Evolutionary conservation across 2,888 invertebrate species (phyloP).

Genomic region (Drosophila subsilvestris): DNA sequence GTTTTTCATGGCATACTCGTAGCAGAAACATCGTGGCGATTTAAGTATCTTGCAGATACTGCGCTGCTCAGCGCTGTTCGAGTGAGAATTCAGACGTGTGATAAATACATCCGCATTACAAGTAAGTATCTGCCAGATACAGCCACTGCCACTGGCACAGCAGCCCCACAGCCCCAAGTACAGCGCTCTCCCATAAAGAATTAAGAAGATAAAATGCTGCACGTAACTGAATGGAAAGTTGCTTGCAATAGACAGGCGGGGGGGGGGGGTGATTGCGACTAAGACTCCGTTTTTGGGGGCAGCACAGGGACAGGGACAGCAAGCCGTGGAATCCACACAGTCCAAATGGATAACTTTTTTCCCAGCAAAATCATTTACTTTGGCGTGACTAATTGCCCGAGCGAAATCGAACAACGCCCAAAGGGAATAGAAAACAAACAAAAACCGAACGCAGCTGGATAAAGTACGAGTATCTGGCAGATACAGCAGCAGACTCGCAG

Average conservation of each 20-base stretch:
- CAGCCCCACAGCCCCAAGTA: constrained; percentile 46
- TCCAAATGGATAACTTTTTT: constrained; percentile 28
- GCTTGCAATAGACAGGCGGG: constrained; percentile 26
- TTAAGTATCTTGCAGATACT: constrained; percentile 70
- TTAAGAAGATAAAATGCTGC: constrained; percentile 35
- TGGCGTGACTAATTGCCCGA: constrained; percentile 76
- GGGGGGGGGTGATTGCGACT: constrained; percentile 4
- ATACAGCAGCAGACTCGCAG: constrained; percentile 24
- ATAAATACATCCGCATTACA: constrained; percentile 80
- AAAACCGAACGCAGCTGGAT: constrained; percentile 12
- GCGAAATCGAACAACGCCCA: constrained; percentile 44
- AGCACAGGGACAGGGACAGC: no score
- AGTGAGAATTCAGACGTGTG: constrained; percentile 65
- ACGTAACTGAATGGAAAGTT: constrained; percentile 28
- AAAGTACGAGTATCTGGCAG: constrained; percentile 29
- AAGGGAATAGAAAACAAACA: constrained; percentile 2
- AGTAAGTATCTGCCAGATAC: constrained; percentile 70
- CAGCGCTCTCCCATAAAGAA: constrained; percentile 54
- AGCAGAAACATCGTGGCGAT: constrained; percentile 39
- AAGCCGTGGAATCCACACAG: constrained; percentile 15
- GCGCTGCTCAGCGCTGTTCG: constrained; percentile 1
- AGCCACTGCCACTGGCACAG: constrained; percentile 12
- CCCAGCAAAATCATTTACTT: constrained; percentile 65
- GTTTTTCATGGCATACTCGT: constrained; percentile 48
- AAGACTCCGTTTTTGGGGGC: background rate